Evolutionary conservation across 2,888 invertebrate species (phyloP), one percentile per base, ranked within the genome.

Genomic region (Tenthredo scrophulariae): DNA sequence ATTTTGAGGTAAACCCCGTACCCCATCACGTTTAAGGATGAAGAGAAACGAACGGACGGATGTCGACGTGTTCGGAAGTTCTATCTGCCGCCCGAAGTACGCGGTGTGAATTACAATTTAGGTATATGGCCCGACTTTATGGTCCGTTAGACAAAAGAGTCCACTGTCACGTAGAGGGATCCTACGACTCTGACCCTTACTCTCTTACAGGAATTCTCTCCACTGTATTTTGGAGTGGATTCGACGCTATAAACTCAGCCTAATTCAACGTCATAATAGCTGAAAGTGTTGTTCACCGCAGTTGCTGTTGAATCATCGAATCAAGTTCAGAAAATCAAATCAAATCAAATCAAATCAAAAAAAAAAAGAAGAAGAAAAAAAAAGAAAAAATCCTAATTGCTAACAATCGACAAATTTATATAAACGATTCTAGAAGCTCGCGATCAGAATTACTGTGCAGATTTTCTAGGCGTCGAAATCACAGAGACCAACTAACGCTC

Each of bases 11-110:
- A 58, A 79, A 79, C 50, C 50, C 15, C 10, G 54, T 37, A 37
- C 58, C 79, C 40, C 26, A n/a, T 58, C 33, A 79, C 62, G 62
- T 79, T 18, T 62, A 22, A 26, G 79, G 40, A 79, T 79, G 22
- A 79, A 79, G 79, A 79, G 62, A 79, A 79, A 79, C 58, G 79
- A 33, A 50, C 75, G 46, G 46, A 50, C 13, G 79, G 62, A 54
- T 37, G 77, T 79, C 46, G 58, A 79, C 79, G 79, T 79, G 79
- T 54, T 58, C 37, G 58, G 79, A 54, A 79, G 22, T 58, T 50
- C 75, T 50, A 10, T 26, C 7, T 77, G 33, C 33, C 37, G 33
- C 2, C 37, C n/a, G 15, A 50, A 15, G 29, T 50, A 18, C 46
- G 46, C 46, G 75, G 29, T 77, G 29, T 54, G 22, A 77, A 77